Percentiles rank a stretch among this genome's conserved stretches.
phyloP scores from a whole-genome alignment of 2,113 vertebrate genomes.

The Bagarius yarrelli region DNA sequence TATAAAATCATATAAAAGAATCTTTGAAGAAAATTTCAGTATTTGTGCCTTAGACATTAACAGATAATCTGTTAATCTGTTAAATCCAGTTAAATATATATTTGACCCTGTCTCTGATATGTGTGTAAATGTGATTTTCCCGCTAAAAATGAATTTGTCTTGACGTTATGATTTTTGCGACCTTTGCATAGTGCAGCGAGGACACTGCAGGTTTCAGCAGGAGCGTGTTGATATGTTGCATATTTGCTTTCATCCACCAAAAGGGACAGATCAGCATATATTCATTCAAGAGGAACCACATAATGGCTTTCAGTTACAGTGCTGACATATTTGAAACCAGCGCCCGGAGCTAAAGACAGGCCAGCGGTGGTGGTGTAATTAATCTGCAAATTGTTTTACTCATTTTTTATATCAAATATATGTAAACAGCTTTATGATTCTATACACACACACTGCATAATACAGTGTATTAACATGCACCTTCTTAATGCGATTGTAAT shows the following conservation, averaged over 20 bases:
- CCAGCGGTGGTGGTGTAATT: slow-evolving; percentile 6
- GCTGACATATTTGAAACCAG: slow-evolving; percentile 23
- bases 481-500: no score
- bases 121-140: not conserved
- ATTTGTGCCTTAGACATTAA: not conserved
- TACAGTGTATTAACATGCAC: no score
- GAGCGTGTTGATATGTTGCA: not conserved
- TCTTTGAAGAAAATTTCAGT: not conserved
- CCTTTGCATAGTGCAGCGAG: not conserved
- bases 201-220: not conserved
- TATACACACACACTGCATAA: not conserved
- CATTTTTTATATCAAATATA: not conserved
- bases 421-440: slow-evolving; percentile 1
- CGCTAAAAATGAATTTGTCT: not conserved
- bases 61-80: no score
- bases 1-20: no score
- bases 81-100: no score
- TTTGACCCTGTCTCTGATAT: not conserved
- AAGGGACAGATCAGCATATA: slow-evolving; percentile 9
- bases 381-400: not conserved
- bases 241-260: slow-evolving; percentile 7
- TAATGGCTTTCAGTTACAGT: slow-evolving; percentile 1
- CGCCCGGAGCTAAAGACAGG: slow-evolving; percentile 10
- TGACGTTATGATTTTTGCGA: not conserved
- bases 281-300: slow-evolving; percentile 23